Evolutionary conservation across 2,113 vertebrate genomes (phyloP), one percentile per base, ranked within the genome.

Genomic region (Hemichromis elongatus): DNA sequence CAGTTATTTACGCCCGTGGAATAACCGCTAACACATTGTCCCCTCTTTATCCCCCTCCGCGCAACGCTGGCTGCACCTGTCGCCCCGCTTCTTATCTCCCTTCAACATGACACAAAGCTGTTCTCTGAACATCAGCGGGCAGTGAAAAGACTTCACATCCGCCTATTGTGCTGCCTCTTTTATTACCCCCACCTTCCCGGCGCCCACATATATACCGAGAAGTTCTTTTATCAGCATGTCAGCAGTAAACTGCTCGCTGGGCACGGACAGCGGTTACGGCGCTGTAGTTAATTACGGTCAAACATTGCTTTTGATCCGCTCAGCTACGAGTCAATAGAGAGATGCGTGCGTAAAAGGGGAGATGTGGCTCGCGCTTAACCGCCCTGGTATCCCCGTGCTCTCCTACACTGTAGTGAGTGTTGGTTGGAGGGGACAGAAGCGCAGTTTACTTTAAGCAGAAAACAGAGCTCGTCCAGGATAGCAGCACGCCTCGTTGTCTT

Each of bases 51-150:
- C 16, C 35, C 61, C 57, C n/a, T 73, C 33, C 37, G 79, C 54
- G 45, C 16, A 50, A 57, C 87, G 11, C 79, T 37, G 59, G 5
- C 37, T 73, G 87, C 92, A 92, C 91, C 94, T 93, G 93, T 85
- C 91, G 90, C 92, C 79, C 78, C 63, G 80, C 57, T 52, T 42
- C 75, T 88, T 88, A 88, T 92, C 86, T 79, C 63, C 10, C 19
- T 66, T 19, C 50, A 82, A 77, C 89, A 63, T n/a, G 63, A 82
- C 81, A 78, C 80, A 68, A n/a, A 79, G 19, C 68, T 78, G 37
- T 61, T 83, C 55, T 66, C 50, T 40, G 61, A 70, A 9, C 55
- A 68, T 54, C 50, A 79, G 35, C 57, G 16, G 24, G 11, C 79
- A 24, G 33, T 85, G 81, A 83, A 93, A 81, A 84, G 26, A 86